Percentiles rank a stretch among this genome's conserved stretches.
phyloP scores from a whole-genome alignment of 2,113 vertebrate genomes.

The Aphyosemion australe region DNA sequence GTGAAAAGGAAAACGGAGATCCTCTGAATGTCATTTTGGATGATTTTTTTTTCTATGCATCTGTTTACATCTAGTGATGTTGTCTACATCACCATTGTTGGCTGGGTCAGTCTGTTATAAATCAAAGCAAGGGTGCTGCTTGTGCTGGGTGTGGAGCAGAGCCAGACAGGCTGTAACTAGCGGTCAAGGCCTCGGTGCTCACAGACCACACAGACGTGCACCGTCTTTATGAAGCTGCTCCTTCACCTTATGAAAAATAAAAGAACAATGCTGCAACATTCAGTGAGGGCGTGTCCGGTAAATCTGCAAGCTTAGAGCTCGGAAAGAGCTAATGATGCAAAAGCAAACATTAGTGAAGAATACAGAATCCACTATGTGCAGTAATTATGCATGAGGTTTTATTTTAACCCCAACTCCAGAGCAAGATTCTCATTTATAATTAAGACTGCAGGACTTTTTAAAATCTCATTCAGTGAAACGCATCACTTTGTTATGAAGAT shows the following conservation, averaged over 20 bases:
- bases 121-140: constrained; percentile 26
- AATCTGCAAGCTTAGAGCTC: constrained; percentile 8
- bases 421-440: no score
- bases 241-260: constrained; percentile 39
- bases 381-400: no score
- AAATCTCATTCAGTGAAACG: no score
- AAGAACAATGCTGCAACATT: constrained; percentile 22
- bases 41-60: constrained; percentile 8
- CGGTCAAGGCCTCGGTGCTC: constrained; percentile 46
- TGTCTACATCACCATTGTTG: constrained; percentile 4
- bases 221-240: constrained; percentile 38
- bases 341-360: background rate
- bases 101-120: constrained; percentile 17
- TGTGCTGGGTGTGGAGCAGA: constrained; percentile 26
- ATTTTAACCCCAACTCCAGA: no score
- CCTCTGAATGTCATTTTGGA: constrained; percentile 4
- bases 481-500: no score
- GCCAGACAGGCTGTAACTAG: constrained; percentile 30
- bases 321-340: background rate
- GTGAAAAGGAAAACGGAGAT: background rate
- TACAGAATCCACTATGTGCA: background rate
- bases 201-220: constrained; percentile 39
- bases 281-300: constrained; percentile 29
- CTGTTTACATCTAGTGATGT: constrained; percentile 6
- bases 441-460: no score